Base-by-base conservation (phyloP, 2,113 vertebrate species). In the Ramphastos sulfuratus region DNA sequence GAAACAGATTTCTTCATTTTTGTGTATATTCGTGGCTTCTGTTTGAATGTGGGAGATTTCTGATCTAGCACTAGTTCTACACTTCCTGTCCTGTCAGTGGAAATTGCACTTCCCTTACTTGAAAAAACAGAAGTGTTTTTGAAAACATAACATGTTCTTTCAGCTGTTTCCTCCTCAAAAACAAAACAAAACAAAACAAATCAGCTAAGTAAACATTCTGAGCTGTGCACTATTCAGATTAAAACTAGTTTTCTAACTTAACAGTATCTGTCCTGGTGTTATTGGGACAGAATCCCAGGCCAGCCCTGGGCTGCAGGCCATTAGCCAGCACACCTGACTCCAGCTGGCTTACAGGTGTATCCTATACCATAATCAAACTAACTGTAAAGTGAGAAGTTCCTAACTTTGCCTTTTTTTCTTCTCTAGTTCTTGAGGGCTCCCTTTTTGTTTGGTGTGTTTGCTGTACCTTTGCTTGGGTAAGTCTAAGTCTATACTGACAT, bases 131-230 rank as follows among this genome's bases (percentile, higher is more conserved):
- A 48, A 48, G 5, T 28, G 23, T 5, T 72, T 82, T 75, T 20
- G 48, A 75, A 80, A 78, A 14, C 3, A 30, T 23, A 72, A 42
- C 14, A 3, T 37, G 1, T n/a, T 87, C 59, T 70, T 85, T 18
- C 46, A 85, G 24, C 55, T 54, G 20, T 37, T 60, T 7, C 13
- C 6, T 1, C 4, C 5, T 10, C 6, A 2, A 2, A 0, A 4
- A 21, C 33, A 72, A 31, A 30, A 15, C 24, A 15, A 23, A n/a
- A 20, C 12, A 10, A 37, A 10, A 33, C n/a, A n/a, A n/a, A n/a
- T 54, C 14, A 55, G 0, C 20, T 44, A 46, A 17, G 8, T 71
- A 61, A 79, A 79, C 69, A 30, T 15, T 42, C 46, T 30, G 39
- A 67, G 1, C 17, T 72, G 6, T 35, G n/a, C 7, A 6, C 10